Conservation (phyloP, 2,888 invertebrate species). For the Machimus atricapillus region DNA sequence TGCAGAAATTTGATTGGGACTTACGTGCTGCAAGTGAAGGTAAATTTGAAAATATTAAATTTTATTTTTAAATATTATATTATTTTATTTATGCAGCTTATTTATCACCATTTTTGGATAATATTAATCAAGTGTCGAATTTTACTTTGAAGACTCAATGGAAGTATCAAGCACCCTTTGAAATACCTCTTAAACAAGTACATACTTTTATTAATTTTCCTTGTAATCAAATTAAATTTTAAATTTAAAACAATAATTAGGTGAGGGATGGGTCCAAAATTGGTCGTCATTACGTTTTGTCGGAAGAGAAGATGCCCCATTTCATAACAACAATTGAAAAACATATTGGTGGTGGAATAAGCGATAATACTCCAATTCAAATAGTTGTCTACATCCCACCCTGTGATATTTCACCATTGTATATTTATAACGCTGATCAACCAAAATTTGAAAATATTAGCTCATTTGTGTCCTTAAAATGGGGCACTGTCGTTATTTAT, state of each 20-base stretch:
- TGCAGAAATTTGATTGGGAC: slow-evolving; percentile 72
- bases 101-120: slow-evolving; percentile 76
- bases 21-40: slow-evolving; percentile 73
- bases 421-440: slow-evolving; percentile 69
- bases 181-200: slow-evolving; percentile 74
- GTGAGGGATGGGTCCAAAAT: slow-evolving; percentile 60
- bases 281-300: slow-evolving; percentile 70
- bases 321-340: slow-evolving; percentile 87
- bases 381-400: slow-evolving; percentile 84
- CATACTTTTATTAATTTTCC: slow-evolving; percentile 48
- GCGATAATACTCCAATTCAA: slow-evolving; percentile 81
- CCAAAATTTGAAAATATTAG: slow-evolving; percentile 65
- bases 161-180: slow-evolving; percentile 81
- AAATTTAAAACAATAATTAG: slow-evolving; percentile 37
- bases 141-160: slow-evolving; percentile 89
- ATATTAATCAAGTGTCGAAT: slow-evolving; percentile 74
- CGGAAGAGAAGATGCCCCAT: slow-evolving; percentile 76
- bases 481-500: slow-evolving; percentile 87
- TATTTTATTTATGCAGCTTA: slow-evolving; percentile 67
- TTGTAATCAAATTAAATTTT: not conserved
- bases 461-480: slow-evolving; percentile 83
- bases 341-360: slow-evolving; percentile 80
- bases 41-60: slow-evolving; percentile 52
- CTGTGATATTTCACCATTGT: slow-evolving; percentile 75
- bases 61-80: not conserved